These are phyloP conservation scores for Paramacrobiotus metropolitanus DNA, from an alignment of 1,140 invertebrate species.

Conservation along the genomic window DNA sequence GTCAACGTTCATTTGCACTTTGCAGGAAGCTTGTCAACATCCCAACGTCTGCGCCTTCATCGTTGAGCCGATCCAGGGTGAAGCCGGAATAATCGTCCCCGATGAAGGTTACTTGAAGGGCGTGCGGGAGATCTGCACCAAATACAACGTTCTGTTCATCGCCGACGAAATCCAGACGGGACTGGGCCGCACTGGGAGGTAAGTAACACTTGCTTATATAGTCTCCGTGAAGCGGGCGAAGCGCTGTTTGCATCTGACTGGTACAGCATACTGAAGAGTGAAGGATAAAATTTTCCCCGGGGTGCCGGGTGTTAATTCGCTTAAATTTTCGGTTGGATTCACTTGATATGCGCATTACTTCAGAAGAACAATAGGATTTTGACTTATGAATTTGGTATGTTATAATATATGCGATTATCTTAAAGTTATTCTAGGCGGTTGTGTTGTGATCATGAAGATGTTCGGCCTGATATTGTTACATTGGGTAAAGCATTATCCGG, in stretches of 20 bases:
- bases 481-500: conserved; percentile 92
- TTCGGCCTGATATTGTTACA: conserved; percentile 75
- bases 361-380: too few species aligned
- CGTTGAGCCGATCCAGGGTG: conserved; percentile 98
- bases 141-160: conserved; percentile 87
- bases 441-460: conserved; percentile 68
- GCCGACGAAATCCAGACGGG: conserved; percentile 94
- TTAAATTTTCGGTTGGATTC: too few species aligned
- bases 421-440: conserved; percentile 32
- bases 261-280: too few species aligned
- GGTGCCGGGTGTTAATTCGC: too few species aligned
- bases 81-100: conserved; percentile 86
- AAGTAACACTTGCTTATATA: too few species aligned
- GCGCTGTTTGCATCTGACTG: too few species aligned
- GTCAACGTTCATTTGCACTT: too few species aligned
- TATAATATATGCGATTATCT: too few species aligned
- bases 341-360: too few species aligned
- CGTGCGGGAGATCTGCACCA: conserved; percentile 66
- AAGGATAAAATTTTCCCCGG: too few species aligned
- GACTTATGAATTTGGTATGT: too few species aligned
- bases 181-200: conserved; percentile 65
- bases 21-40: conserved; percentile 40
- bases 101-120: conserved; percentile 60
- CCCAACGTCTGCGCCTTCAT: conserved; percentile 79
- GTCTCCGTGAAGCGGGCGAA: too few species aligned